Conservation (phyloP, 2,888 invertebrate genomes). For the Acanthosepion esculentum region DNA sequence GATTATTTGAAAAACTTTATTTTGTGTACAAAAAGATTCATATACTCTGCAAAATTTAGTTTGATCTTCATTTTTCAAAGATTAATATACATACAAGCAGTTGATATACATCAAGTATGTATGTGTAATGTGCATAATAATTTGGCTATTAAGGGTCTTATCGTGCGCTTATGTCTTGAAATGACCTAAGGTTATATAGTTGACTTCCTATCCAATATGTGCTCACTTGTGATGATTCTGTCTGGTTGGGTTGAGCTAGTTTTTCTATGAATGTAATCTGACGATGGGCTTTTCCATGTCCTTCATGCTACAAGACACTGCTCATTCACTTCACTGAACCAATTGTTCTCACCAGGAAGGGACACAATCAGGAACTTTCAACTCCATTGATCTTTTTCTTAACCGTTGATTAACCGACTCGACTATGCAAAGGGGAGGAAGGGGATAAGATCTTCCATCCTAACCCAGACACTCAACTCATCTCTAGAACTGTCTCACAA, state of each 20-base stretch:
- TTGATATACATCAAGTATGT: background rate
- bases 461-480: background rate
- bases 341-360: background rate
- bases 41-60: background rate
- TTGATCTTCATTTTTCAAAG: background rate
- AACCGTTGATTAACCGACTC: constrained; percentile 21
- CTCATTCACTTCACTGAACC: constrained; percentile 6
- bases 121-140: constrained; percentile 33
- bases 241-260: constrained; percentile 33
- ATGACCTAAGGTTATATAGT: constrained; percentile 4
- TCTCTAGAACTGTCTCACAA: constrained; percentile 33
- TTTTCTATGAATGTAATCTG: background rate
- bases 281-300: constrained; percentile 33
- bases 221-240: constrained; percentile 21
- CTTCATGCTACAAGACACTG: background rate
- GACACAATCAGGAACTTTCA: constrained; percentile 33
- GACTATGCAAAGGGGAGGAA: background rate
- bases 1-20: background rate
- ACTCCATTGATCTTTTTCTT: constrained; percentile 33
- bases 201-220: constrained; percentile 23
- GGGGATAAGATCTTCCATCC: background rate
- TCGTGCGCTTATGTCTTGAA: background rate
- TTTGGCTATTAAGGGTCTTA: background rate
- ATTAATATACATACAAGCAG: background rate
- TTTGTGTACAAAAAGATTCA: background rate